phyloP scores from a whole-genome alignment of 2,113 vertebrate genomes.

The Muntiacus muntjak region DNA sequence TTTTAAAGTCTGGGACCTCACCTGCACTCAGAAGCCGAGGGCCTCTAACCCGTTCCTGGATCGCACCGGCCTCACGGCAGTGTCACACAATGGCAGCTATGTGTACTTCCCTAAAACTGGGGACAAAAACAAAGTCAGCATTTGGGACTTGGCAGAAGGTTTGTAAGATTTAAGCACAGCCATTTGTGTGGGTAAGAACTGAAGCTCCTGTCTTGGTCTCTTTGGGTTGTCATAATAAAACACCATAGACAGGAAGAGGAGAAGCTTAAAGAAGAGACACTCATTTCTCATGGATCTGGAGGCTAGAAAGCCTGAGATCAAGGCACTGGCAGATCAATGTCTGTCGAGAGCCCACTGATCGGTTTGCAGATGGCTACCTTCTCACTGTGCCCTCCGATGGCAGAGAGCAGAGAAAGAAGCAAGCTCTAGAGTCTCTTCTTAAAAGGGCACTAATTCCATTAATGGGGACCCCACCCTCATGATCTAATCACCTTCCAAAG shows the following conservation, averaged over 20 bases:
- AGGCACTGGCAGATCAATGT: not conserved
- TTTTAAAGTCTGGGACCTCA: constrained; percentile 82
- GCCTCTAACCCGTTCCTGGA: constrained; percentile 72
- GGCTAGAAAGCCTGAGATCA: not conserved
- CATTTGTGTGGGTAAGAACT: not conserved
- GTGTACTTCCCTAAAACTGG: constrained; percentile 81
- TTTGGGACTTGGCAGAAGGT: constrained; percentile 86
- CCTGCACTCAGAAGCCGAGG: constrained; percentile 62
- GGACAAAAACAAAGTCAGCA: constrained; percentile 78
- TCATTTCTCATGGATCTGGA: not conserved
- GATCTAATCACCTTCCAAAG: not conserved
- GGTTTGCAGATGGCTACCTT: not conserved
- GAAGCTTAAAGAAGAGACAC: not conserved
- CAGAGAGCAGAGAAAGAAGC: not conserved
- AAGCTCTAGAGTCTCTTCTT: not conserved
- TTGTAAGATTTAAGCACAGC: not conserved
- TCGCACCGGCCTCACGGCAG: constrained; percentile 68
- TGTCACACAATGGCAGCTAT: constrained; percentile 75
- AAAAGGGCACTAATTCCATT: not conserved
- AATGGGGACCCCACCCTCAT: not conserved
- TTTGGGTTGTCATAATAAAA: not conserved
- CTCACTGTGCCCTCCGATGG: not conserved
- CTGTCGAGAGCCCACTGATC: not conserved
- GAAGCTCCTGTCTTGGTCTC: not conserved
- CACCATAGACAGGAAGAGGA: too few relatives aligned